Conservation (phyloP, 1,140 invertebrate genomes). For the Helicoverpa zea region DNA sequence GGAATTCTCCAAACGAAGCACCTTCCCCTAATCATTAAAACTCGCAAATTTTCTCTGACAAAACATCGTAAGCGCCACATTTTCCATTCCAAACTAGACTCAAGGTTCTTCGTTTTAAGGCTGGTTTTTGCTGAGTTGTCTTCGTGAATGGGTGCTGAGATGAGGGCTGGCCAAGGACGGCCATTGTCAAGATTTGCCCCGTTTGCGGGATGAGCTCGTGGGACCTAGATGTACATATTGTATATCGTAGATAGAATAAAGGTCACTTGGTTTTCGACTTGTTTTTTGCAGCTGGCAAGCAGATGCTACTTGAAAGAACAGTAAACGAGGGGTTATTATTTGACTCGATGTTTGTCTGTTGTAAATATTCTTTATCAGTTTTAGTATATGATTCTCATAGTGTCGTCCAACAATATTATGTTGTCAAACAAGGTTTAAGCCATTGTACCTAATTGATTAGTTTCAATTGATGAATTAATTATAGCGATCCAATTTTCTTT, state of each 20-base stretch:
- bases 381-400: too few species aligned
- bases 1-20: constrained; percentile 40
- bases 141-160: constrained; percentile 53
- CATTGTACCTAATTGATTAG: too few species aligned
- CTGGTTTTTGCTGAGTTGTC: constrained; percentile 42
- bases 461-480: too few species aligned
- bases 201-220: constrained; percentile 49
- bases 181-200: constrained; percentile 71
- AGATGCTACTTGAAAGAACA: neutral
- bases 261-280: constrained; percentile 26
- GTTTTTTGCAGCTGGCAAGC: neutral
- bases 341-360: too few species aligned
- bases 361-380: too few species aligned
- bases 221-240: constrained; percentile 1
- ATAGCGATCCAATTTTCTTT: too few species aligned
- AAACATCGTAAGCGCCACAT: constrained; percentile 3
- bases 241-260: constrained; percentile 11
- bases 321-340: too few species aligned
- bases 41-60: neutral
- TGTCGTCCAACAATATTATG: too few species aligned
- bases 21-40: constrained; percentile 51
- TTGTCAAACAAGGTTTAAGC: too few species aligned
- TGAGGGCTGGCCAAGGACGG: constrained; percentile 80
- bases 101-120: neutral
- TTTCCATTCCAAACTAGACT: neutral